phyloP scores from a whole-genome alignment of 2,797 vertebrate species.

The Pseudomugil tenellus region DNA sequence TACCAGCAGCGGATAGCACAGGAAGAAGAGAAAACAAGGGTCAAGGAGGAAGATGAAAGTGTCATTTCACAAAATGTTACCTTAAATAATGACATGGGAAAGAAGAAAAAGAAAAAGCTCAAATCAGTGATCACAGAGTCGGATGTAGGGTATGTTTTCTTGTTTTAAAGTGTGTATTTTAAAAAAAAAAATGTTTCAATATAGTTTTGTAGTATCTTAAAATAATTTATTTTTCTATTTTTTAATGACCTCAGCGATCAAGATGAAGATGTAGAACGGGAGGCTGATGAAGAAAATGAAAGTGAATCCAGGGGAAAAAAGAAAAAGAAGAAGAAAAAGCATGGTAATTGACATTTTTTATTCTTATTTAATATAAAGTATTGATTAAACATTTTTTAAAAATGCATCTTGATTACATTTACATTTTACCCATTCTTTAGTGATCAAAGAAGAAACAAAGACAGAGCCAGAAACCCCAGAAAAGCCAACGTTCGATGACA shows the following conservation, averaged over 20 bases:
- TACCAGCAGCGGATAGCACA: constrained; percentile 88
- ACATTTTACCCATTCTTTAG: constrained; percentile 33
- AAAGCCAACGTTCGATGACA: constrained; percentile 82
- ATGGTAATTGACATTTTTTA: constrained; percentile 45
- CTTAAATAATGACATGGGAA: constrained; percentile 85
- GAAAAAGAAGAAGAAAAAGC: constrained; percentile 86
- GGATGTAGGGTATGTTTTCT: constrained; percentile 75
- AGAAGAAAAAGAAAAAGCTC: constrained; percentile 92
- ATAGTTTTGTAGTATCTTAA: constrained; percentile 48
- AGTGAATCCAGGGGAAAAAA: constrained; percentile 83
- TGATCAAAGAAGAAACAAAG: constrained; percentile 66
- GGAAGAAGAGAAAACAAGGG: constrained; percentile 83
- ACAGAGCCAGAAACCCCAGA: constrained; percentile 57
- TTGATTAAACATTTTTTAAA: neutral
- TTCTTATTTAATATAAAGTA: neutral
- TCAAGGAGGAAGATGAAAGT: constrained; percentile 81
- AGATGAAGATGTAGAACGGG: constrained; percentile 54
- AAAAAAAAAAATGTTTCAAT: neutral
- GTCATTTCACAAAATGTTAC: constrained; percentile 61
- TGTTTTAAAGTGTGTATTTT: constrained; percentile 12
- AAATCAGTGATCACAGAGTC: constrained; percentile 70
- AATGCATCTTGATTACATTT: neutral
- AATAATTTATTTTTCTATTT: constrained; percentile 5
- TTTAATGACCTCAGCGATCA: constrained; percentile 48
- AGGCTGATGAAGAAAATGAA: constrained; percentile 76